A percentile compares a stretch with the other conserved stretches of the same genome.
Conservation (phyloP, 1,140 invertebrate genomes). For the Drosophila pseudoananassae region DNA sequence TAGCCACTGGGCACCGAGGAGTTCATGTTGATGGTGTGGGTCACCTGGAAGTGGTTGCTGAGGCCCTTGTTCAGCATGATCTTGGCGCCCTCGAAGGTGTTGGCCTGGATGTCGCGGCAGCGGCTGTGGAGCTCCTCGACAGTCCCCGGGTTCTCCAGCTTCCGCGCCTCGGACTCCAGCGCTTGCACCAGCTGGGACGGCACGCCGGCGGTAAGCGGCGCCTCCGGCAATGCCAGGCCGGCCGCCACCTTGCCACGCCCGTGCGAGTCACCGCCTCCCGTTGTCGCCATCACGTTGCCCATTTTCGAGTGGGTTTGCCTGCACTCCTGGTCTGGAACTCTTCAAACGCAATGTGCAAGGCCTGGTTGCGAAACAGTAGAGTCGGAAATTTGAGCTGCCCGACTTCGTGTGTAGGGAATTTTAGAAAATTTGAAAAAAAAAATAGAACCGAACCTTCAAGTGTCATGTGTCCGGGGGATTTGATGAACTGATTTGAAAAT, state of each 20-base stretch:
- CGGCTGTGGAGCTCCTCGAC: constrained; percentile 98
- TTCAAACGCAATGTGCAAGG: background rate
- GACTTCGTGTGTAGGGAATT: constrained; percentile 8
- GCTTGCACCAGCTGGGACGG: constrained; percentile 65
- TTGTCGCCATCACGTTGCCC: constrained; percentile 87
- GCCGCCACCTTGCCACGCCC: constrained; percentile 3
- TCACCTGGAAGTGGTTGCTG: constrained; percentile 99
- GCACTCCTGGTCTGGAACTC: background rate
- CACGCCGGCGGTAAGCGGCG: constrained; percentile 60
- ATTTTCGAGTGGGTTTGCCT: constrained; percentile 70
- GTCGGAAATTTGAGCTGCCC: constrained; percentile 12
- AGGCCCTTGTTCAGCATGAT: constrained; percentile 97
- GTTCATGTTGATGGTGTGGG: constrained; percentile 96
- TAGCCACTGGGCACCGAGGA: constrained; percentile 94
- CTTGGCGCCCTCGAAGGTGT: constrained; percentile 98
- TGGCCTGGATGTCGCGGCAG: constrained; percentile 98
- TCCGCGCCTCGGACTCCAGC: constrained; percentile 7
- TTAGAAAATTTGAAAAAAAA: constrained; percentile 14
- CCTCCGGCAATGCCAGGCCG: constrained; percentile 23
- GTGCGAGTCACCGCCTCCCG: constrained; percentile 53
- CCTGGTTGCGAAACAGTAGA: background rate
- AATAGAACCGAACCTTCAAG: background rate
- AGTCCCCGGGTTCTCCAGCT: constrained; percentile 93
- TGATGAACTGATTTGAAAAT: too few relatives aligned
- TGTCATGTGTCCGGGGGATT: background rate